phyloP scores from a whole-genome alignment of 2,888 invertebrate genomes.

The Teleogryllus oceanicus region DNA sequence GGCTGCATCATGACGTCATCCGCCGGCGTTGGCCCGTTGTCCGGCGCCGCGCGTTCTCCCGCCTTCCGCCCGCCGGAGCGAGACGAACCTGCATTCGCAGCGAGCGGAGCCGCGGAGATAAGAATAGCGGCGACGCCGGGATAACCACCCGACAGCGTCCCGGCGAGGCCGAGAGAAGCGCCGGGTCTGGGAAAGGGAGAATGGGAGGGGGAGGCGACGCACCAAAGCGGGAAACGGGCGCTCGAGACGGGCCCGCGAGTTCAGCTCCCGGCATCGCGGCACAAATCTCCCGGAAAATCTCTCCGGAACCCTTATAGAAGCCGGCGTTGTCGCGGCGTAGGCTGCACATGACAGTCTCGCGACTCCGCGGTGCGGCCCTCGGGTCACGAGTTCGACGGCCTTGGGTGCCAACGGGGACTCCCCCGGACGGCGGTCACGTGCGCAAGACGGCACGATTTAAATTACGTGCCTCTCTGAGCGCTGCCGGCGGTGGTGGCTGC shows the following conservation, averaged over 20 bases:
- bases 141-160: background rate
- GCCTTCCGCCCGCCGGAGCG: background rate
- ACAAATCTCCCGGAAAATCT: slow-evolving; percentile 2
- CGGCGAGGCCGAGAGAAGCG: too few species aligned
- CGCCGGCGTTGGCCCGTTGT: background rate
- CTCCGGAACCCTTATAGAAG: background rate
- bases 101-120: background rate
- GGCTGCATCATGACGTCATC: background rate
- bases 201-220: too few species aligned
- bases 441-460: background rate
- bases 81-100: background rate
- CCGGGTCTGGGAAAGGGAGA: too few species aligned
- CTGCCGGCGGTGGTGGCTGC: background rate
- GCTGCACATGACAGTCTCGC: background rate
- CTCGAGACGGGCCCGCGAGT: background rate
- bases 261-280: background rate
- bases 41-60: background rate
- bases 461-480: background rate
- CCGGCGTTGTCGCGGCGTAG: background rate
- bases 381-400: slow-evolving; percentile 18
- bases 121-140: background rate
- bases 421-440: slow-evolving; percentile 1
- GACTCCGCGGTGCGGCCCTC: background rate
- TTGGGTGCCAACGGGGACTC: background rate
- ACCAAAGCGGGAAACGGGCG: too few species aligned